phyloP scores from a whole-genome alignment of 2,797 vertebrate species.

The Babyrousa celebensis region DNA sequence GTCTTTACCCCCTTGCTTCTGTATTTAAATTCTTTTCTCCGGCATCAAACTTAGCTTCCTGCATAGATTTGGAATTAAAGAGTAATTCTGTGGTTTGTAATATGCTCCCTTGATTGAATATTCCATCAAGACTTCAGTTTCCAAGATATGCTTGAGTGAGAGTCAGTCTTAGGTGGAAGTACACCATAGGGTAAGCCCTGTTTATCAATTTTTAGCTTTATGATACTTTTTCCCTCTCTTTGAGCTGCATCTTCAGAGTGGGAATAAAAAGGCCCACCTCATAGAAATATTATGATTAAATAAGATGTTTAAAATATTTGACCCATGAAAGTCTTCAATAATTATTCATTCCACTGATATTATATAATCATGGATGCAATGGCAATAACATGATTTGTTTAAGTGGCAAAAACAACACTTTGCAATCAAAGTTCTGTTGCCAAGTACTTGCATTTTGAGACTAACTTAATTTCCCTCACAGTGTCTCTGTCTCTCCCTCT shows the following conservation, averaged over 20 bases:
- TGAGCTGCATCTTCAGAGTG: neutral
- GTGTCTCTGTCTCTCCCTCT: neutral
- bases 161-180: neutral
- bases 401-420: neutral
- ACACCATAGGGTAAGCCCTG: neutral
- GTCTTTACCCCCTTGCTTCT: neutral
- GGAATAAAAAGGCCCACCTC: neutral
- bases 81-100: neutral
- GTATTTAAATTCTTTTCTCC: neutral
- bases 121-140: neutral
- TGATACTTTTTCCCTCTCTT: neutral
- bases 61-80: neutral
- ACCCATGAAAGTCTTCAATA: neutral
- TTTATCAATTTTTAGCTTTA: neutral
- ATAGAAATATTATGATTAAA: slow-evolving; percentile 8
- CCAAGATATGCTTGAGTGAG: neutral
- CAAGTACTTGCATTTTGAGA: neutral
- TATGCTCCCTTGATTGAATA: neutral
- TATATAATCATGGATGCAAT: neutral
- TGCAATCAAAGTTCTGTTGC: neutral
- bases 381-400: neutral
- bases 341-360: neutral
- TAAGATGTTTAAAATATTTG: slow-evolving; percentile 5
- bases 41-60: neutral
- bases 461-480: neutral